phyloP scores from a whole-genome alignment of 2,113 vertebrate genomes.

The Taurulus bubalis region DNA sequence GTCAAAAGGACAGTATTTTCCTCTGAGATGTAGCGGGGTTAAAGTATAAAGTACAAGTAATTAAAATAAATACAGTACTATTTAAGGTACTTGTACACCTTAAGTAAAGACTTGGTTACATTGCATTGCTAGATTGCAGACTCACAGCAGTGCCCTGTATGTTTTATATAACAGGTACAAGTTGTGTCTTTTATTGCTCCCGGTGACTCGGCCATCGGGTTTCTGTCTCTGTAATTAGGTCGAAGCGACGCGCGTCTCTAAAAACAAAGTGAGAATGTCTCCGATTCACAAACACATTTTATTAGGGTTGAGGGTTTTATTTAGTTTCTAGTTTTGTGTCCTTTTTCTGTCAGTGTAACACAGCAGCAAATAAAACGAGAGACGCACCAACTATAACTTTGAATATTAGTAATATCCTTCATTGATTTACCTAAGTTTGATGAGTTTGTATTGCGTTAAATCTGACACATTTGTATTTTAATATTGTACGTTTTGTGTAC shows the following conservation, averaged over 20 bases:
- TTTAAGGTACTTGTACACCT: background rate
- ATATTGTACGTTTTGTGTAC: too few relatives aligned
- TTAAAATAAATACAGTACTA: background rate
- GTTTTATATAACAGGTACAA: background rate
- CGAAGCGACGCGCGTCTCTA: background rate
- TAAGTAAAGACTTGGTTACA: background rate
- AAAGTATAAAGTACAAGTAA: background rate
- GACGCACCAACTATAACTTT: background rate
- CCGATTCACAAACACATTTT: slow-evolving; percentile 38
- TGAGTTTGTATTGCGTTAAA: background rate
- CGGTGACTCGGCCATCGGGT: background rate
- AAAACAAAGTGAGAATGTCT: slow-evolving; percentile 36
- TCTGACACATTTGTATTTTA: background rate
- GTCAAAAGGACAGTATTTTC: too few relatives aligned
- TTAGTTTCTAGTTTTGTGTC: background rate
- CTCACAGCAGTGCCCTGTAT: background rate
- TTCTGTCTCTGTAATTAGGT: slow-evolving; percentile 2
- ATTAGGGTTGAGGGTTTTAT: background rate
- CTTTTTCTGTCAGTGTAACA: slow-evolving; percentile 2
- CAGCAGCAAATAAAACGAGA: background rate
- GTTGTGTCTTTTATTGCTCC: background rate
- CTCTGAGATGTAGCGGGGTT: too few relatives aligned
- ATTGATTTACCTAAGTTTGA: background rate
- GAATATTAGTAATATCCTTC: background rate
- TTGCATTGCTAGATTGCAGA: background rate